Evolutionary conservation across 2,113 vertebrate genomes (phyloP).

Genomic region (Abramis brama): DNA sequence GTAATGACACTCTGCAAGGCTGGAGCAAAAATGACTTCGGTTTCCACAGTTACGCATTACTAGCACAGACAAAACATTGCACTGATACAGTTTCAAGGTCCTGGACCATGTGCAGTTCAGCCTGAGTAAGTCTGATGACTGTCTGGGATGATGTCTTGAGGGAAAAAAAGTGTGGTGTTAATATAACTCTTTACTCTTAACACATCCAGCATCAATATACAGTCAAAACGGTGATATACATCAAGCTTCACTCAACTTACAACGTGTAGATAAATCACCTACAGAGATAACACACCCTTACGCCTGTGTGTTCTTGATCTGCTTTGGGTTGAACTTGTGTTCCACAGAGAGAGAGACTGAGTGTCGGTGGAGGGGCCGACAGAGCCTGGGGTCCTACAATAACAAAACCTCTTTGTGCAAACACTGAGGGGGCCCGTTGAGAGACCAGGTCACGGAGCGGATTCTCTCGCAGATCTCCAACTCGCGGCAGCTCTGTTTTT

Average conservation of each 20-base stretch:
- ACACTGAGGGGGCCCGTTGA: constrained; percentile 57
- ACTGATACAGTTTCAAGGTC: constrained; percentile 42
- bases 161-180: not conserved
- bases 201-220: constrained; percentile 15
- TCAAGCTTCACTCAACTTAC: constrained; percentile 3
- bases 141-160: not conserved
- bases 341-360: constrained; percentile 29
- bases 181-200: constrained; percentile 1
- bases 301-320: constrained; percentile 18
- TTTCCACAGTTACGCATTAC: constrained; percentile 47
- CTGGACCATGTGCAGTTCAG: constrained; percentile 13
- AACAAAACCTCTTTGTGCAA: constrained; percentile 74
- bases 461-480: constrained; percentile 57
- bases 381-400: constrained; percentile 67
- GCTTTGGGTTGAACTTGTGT: constrained; percentile 15
- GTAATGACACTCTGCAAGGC: constrained; percentile 9
- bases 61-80: constrained; percentile 54
- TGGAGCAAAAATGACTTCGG: constrained; percentile 53
- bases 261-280: constrained; percentile 21
- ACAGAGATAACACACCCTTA: constrained; percentile 31
- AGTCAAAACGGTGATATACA: not conserved
- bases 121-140: not conserved
- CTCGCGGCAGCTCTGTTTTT: constrained; percentile 68
- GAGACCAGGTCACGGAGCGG: constrained; percentile 57
- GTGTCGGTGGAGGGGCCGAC: constrained; percentile 59